phyloP scores from a whole-genome alignment of 2,113 vertebrate genomes.

The Apteryx mantelli region DNA sequence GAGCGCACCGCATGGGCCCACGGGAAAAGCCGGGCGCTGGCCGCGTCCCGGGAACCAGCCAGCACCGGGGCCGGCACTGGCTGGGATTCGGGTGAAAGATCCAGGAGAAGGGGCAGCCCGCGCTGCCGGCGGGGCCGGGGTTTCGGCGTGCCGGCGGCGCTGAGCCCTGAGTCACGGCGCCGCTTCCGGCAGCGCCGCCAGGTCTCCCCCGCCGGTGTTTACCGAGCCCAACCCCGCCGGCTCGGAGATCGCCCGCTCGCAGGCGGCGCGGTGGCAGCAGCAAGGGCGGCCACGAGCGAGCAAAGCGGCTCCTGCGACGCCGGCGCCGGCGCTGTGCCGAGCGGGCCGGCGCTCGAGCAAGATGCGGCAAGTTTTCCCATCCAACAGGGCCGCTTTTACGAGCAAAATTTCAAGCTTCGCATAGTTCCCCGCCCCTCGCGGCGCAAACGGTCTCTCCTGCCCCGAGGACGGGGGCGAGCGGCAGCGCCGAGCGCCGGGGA shows the following conservation, averaged over 20 bases:
- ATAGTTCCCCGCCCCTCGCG: background rate
- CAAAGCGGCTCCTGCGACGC: background rate
- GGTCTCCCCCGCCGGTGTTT: background rate
- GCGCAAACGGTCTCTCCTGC: background rate
- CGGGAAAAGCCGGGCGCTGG: too few relatives aligned
- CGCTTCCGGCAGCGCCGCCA: fast-evolving
- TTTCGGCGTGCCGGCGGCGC: background rate
- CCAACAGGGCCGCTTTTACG: background rate
- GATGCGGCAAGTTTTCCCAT: conserved; percentile 13
- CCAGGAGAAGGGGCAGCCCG: fast-evolving
- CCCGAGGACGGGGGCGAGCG: background rate
- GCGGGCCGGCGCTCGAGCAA: background rate
- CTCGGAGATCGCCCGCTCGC: fast-evolving
- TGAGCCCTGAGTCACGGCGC: background rate
- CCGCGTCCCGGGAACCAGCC: too few relatives aligned
- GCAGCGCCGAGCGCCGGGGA: background rate
- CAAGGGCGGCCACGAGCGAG: fast-evolving
- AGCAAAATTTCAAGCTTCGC: conserved; percentile 8
- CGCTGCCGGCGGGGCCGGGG: fast-evolving
- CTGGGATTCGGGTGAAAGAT: background rate
- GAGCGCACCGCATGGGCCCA: too few relatives aligned
- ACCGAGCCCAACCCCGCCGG: background rate
- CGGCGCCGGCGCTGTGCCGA: fast-evolving
- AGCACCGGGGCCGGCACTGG: background rate
- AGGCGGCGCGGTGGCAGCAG: fast-evolving